Percentiles rank a stretch among this genome's conserved stretches.
phyloP scores from a whole-genome alignment of 2,888 invertebrate species.

The Tricholauxania praeusta region DNA sequence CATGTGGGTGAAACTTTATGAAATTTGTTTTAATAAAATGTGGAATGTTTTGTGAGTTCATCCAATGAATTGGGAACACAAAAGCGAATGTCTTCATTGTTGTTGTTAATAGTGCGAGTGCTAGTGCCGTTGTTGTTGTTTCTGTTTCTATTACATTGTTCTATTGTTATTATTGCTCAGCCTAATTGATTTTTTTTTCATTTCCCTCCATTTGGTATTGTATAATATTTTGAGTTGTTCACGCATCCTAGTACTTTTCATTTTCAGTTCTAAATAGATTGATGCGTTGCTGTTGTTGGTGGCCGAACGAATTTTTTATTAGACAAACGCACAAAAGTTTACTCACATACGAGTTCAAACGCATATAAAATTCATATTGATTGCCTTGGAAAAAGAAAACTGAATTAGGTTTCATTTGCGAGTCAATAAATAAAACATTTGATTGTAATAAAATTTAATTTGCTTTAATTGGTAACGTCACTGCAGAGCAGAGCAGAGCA shows the following conservation, averaged over 20 bases:
- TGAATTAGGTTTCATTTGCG: background rate
- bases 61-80: conserved; percentile 25
- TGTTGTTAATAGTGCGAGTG: background rate
- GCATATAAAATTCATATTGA: too few species aligned
- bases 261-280: conserved; percentile 5
- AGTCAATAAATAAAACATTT: conserved; percentile 5
- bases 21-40: conserved; percentile 28
- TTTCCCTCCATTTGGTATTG: background rate
- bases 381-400: background rate
- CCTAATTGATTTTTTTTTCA: conserved; percentile 19
- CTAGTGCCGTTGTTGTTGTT: conserved; percentile 8
- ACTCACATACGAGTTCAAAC: too few species aligned
- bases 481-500: too few species aligned
- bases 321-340: background rate
- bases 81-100: conserved; percentile 12
- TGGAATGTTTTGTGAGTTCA: conserved; percentile 25
- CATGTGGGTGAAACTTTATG: conserved; percentile 1
- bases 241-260: background rate
- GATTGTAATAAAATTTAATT: background rate
- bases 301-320: background rate
- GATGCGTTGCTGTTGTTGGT: conserved; percentile 6
- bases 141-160: background rate
- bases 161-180: background rate
- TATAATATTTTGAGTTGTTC: conserved; percentile 19
- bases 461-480: too few species aligned